A percentile compares a stretch with the other conserved stretches of the same genome.
Evolutionary conservation across 2,888 invertebrate genomes (phyloP).

Genomic region (Papilio gigon): DNA sequence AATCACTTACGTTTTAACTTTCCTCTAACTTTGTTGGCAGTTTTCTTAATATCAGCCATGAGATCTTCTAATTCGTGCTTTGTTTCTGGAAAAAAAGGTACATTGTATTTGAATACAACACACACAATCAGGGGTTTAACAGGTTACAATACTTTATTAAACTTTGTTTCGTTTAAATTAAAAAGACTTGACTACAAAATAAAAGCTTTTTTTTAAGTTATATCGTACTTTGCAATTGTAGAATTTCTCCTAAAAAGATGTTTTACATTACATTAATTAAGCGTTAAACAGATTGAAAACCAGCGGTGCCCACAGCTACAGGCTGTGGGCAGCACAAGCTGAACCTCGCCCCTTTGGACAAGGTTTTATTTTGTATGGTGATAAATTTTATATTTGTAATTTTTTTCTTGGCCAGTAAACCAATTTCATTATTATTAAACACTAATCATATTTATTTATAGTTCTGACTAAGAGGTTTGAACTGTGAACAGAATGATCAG

Average conservation of each 20-base stretch:
- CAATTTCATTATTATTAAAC: too few relatives aligned
- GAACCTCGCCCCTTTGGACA: too few relatives aligned
- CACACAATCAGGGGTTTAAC: background rate
- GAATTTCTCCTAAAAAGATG: too few relatives aligned
- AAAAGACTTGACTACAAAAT: background rate
- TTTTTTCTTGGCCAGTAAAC: too few relatives aligned
- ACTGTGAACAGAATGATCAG: background rate
- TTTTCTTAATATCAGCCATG: constrained; percentile 99
- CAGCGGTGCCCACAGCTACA: too few relatives aligned
- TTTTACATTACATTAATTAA: too few relatives aligned
- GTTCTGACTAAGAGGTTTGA: background rate
- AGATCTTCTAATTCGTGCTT: constrained; percentile 99
- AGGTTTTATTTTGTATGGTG: too few relatives aligned
- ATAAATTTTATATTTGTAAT: too few relatives aligned
- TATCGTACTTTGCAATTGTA: too few relatives aligned
- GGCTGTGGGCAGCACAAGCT: too few relatives aligned
- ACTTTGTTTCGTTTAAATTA: background rate
- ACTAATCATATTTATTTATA: background rate
- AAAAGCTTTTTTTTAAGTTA: too few relatives aligned
- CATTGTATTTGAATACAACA: constrained; percentile 9
- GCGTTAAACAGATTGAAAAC: too few relatives aligned
- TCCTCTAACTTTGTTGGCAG: constrained; percentile 99
- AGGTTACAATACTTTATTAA: background rate
- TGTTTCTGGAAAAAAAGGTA: constrained; percentile 89
- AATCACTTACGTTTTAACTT: constrained; percentile 95